These are phyloP conservation scores for Fopius arisanus DNA, from an alignment of 1,140 invertebrate genomes.

Conservation along the genomic window DNA sequence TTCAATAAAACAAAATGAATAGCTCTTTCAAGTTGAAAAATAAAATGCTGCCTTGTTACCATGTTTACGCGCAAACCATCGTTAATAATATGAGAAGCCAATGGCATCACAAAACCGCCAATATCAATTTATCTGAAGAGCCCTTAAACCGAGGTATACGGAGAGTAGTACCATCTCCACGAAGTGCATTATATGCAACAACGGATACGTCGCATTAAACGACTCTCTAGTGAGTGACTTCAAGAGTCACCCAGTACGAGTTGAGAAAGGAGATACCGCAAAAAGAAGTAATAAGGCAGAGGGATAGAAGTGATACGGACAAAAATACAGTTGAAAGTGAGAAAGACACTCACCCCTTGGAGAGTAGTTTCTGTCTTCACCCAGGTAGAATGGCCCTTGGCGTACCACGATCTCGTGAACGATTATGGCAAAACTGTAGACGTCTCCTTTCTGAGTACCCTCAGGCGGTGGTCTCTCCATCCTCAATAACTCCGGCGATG, in stretches of 20 bases:
- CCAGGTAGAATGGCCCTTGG: conserved; percentile 88
- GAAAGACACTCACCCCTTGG: conserved; percentile 72
- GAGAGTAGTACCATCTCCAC: background rate
- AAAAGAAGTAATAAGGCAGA: background rate
- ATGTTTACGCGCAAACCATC: too few relatives aligned
- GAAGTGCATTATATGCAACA: background rate
- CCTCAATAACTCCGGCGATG: conserved; percentile 88
- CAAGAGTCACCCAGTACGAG: background rate
- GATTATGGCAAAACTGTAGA: conserved; percentile 96
- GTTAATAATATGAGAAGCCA: too few relatives aligned
- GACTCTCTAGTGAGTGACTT: background rate
- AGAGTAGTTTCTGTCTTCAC: conserved; percentile 68
- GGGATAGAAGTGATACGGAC: background rate
- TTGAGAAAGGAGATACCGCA: background rate
- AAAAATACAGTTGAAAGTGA: conserved; percentile 13
- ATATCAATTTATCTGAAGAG: background rate
- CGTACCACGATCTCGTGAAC: conserved; percentile 89
- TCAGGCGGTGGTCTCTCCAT: conserved; percentile 73
- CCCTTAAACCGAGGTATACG: background rate
- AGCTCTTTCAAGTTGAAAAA: too few relatives aligned
- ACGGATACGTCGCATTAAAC: background rate
- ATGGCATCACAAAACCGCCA: background rate
- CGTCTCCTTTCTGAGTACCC: conserved; percentile 90
- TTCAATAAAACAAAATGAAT: too few relatives aligned
- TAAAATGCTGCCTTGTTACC: too few relatives aligned